Evolutionary conservation across 2,797 vertebrate species (phyloP).

Genomic region (Chelon labrosus): DNA sequence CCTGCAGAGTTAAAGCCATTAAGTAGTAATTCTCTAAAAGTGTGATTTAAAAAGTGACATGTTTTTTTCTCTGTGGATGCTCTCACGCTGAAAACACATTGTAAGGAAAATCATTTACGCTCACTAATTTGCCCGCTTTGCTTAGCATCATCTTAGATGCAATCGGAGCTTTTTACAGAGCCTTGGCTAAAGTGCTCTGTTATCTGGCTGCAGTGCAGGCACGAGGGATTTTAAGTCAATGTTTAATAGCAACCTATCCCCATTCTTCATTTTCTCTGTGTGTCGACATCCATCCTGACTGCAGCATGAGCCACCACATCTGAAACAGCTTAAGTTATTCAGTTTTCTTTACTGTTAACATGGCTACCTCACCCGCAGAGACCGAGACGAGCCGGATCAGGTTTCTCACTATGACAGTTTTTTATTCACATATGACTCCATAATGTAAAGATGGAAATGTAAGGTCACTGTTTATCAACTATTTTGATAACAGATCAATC

Average conservation of each 20-base stretch:
- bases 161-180: conserved; percentile 51
- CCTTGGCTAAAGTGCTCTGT: conserved; percentile 48
- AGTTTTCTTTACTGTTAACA: too few species aligned
- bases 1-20: conserved; percentile 17
- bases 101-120: conserved; percentile 62
- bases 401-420: conserved; percentile 8
- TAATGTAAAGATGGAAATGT: background rate
- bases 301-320: conserved; percentile 53
- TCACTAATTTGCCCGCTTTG: conserved; percentile 36
- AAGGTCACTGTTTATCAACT: background rate
- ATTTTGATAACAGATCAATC: too few species aligned
- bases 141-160: conserved; percentile 55
- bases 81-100: conserved; percentile 41
- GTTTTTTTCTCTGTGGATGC: conserved; percentile 33
- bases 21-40: conserved; percentile 24
- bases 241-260: conserved; percentile 54
- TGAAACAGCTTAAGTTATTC: conserved; percentile 47
- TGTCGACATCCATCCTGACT: conserved; percentile 59
- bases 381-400: background rate
- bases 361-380: too few species aligned
- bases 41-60: conserved; percentile 21
- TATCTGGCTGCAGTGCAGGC: conserved; percentile 41
- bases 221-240: conserved; percentile 36
- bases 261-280: conserved; percentile 51
- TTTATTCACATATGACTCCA: background rate